phyloP scores from a whole-genome alignment of 2,113 vertebrate species.

The Fregetta grallaria region DNA sequence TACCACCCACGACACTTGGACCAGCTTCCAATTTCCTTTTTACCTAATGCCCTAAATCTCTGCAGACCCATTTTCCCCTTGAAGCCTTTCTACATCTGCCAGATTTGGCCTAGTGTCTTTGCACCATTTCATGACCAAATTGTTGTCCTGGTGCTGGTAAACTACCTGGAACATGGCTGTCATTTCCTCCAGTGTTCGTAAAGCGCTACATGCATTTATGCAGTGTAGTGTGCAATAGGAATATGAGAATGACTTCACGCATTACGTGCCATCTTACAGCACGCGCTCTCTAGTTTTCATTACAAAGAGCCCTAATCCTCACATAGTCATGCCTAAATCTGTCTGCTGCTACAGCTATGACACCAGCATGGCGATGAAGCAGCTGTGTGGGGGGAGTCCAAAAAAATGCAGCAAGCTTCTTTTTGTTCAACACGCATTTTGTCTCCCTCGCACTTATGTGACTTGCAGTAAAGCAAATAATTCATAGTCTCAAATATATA shows the following conservation, averaged over 20 bases:
- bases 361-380: constrained; percentile 16
- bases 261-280: background rate
- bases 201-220: background rate
- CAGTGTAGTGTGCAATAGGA: background rate
- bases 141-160: background rate
- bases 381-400: background rate
- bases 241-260: background rate
- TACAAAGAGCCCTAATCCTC: constrained; percentile 47
- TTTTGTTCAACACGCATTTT: constrained; percentile 35
- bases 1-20: background rate
- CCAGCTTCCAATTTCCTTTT: constrained; percentile 25
- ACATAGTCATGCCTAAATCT: constrained; percentile 24
- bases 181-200: background rate
- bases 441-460: background rate
- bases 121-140: background rate
- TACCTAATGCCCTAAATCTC: constrained; percentile 47
- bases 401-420: constrained; percentile 9
- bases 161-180: background rate
- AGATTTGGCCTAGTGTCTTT: background rate
- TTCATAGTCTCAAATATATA: constrained; percentile 61
- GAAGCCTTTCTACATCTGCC: background rate
- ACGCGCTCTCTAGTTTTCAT: background rate
- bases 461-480: constrained; percentile 61
- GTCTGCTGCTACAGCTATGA: constrained; percentile 21
- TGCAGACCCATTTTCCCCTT: background rate